These are phyloP conservation scores for Lepidurus arcticus DNA, from an alignment of 1,140 invertebrate species.

Conservation along the genomic window DNA sequence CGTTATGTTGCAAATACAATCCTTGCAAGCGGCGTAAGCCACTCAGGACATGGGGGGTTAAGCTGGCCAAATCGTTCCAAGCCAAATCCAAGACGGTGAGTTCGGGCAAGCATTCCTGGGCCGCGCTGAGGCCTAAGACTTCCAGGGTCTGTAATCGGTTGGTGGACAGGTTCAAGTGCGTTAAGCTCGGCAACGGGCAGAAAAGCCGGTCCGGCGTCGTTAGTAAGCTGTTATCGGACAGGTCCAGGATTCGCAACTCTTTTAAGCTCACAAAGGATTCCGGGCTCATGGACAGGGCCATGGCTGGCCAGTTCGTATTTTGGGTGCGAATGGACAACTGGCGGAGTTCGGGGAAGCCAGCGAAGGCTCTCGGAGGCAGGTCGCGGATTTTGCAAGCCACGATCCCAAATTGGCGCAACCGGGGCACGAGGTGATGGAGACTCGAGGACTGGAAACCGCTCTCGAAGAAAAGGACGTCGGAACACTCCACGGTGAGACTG, in stretches of 20 bases:
- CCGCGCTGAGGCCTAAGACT: constrained; percentile 59
- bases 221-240: constrained; percentile 75
- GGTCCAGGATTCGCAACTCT: constrained; percentile 61
- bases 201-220: constrained; percentile 64
- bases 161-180: constrained; percentile 63
- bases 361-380: constrained; percentile 61
- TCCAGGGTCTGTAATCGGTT: constrained; percentile 71
- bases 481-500: constrained; percentile 65
- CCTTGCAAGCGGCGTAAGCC: constrained; percentile 58
- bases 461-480: constrained; percentile 71
- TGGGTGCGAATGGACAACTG: constrained; percentile 63
- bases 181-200: constrained; percentile 63
- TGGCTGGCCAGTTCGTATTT: constrained; percentile 73
- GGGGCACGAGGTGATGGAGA: constrained; percentile 48
- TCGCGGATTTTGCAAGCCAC: constrained; percentile 72
- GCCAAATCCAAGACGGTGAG: constrained; percentile 67
- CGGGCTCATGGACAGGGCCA: constrained; percentile 65
- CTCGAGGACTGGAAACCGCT: constrained; percentile 56
- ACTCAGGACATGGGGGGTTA: constrained; percentile 51
- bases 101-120: constrained; percentile 40
- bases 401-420: constrained; percentile 61
- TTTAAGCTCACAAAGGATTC: constrained; percentile 62
- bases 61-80: constrained; percentile 60
- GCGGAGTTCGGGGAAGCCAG: constrained; percentile 59
- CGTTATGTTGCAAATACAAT: constrained; percentile 65